Evolutionary conservation across 2,113 vertebrate genomes (phyloP).

Genomic region (Thunnus thynnus): DNA sequence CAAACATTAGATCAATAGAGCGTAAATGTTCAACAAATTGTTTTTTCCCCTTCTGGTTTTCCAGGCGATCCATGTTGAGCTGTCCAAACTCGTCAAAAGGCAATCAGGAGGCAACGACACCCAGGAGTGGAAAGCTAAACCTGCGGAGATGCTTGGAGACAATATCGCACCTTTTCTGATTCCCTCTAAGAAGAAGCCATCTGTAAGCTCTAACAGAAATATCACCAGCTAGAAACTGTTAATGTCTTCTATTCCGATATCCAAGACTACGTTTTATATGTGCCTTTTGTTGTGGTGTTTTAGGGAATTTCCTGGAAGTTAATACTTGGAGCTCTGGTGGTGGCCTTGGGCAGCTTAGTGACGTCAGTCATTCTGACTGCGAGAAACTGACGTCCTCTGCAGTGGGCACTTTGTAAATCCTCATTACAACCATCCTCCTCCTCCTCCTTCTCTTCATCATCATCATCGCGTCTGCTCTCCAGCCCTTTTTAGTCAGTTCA

Average conservation of each 20-base stretch:
- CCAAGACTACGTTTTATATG: neutral
- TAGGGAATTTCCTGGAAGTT: conserved; percentile 86
- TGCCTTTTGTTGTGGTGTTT: conserved; percentile 39
- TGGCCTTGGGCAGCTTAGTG: conserved; percentile 85
- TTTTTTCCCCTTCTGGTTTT: neutral
- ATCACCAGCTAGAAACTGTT: neutral
- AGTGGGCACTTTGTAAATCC: conserved; percentile 5
- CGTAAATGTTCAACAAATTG: neutral
- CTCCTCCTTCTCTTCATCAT: neutral
- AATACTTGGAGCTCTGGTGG: conserved; percentile 84
- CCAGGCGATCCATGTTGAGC: conserved; percentile 87
- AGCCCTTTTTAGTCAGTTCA: conserved; percentile 28
- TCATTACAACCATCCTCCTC: neutral
- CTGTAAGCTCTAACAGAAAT: conserved; percentile 70
- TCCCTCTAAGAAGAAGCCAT: conserved; percentile 67
- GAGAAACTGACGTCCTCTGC: conserved; percentile 76
- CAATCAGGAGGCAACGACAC: conserved; percentile 69
- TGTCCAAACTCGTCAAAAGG: conserved; percentile 86
- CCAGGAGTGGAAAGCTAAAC: conserved; percentile 70
- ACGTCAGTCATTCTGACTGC: conserved; percentile 82
- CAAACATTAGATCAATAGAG: neutral
- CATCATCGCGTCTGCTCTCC: conserved; percentile 1
- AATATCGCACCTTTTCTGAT: conserved; percentile 74
- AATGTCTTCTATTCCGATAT: neutral
- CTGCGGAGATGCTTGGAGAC: conserved; percentile 73